A percentile compares a stretch with the other conserved stretches of the same genome.
Conservation (phyloP, 2,888 invertebrate species). For the Perizoma flavofasciatum region DNA sequence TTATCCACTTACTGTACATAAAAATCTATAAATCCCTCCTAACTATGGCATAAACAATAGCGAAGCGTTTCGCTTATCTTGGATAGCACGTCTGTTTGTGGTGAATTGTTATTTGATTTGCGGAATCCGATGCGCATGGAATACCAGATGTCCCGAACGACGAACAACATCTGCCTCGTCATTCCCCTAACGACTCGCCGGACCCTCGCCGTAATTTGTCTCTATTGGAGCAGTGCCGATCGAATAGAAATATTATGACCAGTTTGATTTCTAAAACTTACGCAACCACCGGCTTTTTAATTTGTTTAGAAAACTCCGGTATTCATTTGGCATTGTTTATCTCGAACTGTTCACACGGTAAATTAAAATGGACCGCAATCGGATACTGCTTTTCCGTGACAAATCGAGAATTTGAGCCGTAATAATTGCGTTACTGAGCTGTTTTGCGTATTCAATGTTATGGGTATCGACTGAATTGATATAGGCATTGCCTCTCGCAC, state of each 20-base stretch:
- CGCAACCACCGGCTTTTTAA: slow-evolving; percentile 31
- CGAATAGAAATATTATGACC: slow-evolving; percentile 41
- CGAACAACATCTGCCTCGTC: slow-evolving; percentile 59
- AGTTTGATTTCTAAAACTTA: slow-evolving; percentile 40
- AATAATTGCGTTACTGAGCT: slow-evolving; percentile 40
- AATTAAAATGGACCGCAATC: slow-evolving; percentile 49
- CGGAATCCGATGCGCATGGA: slow-evolving; percentile 41
- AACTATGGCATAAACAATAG: slow-evolving; percentile 25
- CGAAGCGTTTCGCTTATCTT: slow-evolving; percentile 27
- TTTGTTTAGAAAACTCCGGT: slow-evolving; percentile 41
- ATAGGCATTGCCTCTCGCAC: slow-evolving; percentile 55
- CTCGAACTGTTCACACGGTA: slow-evolving; percentile 50
- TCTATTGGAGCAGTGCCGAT: slow-evolving; percentile 47
- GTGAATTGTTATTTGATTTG: slow-evolving; percentile 36
- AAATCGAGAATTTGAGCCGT: slow-evolving; percentile 48
- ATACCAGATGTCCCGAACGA: slow-evolving; percentile 46
- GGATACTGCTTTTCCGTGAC: slow-evolving; percentile 51
- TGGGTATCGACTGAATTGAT: slow-evolving; percentile 54
- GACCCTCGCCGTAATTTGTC: slow-evolving; percentile 56
- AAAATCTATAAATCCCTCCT: slow-evolving; percentile 30
- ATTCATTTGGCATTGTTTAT: slow-evolving; percentile 37
- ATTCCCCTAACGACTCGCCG: slow-evolving; percentile 49
- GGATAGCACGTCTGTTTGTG: slow-evolving; percentile 28
- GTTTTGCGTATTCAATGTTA: slow-evolving; percentile 43
- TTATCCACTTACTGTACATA: slow-evolving; percentile 45